Evolutionary conservation across 2,888 invertebrate species (phyloP), one percentile per base, ranked within the genome.

Genomic region (Hyles lineata): DNA sequence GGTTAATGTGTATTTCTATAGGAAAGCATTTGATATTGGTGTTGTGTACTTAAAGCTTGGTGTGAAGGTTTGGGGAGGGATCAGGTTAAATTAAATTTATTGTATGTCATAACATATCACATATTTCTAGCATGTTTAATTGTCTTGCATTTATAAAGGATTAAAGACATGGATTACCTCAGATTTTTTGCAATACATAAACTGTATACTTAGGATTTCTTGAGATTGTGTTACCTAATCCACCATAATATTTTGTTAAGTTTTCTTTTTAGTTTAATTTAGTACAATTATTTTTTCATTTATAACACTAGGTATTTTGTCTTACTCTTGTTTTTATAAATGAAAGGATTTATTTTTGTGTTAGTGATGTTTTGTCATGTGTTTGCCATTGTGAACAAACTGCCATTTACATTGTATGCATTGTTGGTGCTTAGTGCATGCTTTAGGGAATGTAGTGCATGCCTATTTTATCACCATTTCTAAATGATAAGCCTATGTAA

Each of bases 311-410:
- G 25, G 43, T 70, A 50, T 67, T n/a, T 59, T 43, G 25, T 43
- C n/a, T 17, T 52, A 35, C 19, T 50, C 32, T 43, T 50, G 7
- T 62, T 70, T 62, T 21, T 52, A 4, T n/a, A 71, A 25, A 9
- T 61, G 50, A 60, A 59, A 73, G 71, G 71, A 74, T 74, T 72
- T 74, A 73, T 74, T 59, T 50, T 71, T 70, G 23, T 72, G 72
- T 59, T 63, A 67, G 67, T 21, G 60, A 70, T 21, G 50, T 70
- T 55, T 23, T 58, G 23, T 55, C 17, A 70, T 70, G 32, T 29
- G 35, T 61, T 19, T 73, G 73, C 73, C 70, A 73, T 73, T 61
- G 15, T 52, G 62, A 70, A 73, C 61, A 62, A 70, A 70, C 29
- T 73, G 73, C 73, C 62, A 73, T 62, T 73, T 70, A 61, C 58